These are phyloP conservation scores for Myripristis murdjan DNA, from an alignment of 2,797 vertebrate species.

Conservation along the genomic window DNA sequence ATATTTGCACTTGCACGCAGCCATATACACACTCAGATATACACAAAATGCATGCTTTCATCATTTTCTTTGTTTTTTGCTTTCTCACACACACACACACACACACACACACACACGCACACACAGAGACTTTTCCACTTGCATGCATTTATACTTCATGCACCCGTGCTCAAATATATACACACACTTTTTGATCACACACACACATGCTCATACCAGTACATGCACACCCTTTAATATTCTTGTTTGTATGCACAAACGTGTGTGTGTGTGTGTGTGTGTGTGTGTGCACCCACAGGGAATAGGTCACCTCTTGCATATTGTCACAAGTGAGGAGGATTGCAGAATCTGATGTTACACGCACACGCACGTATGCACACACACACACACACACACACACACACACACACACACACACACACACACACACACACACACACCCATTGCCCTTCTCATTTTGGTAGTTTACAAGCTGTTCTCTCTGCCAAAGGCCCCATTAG, in stretches of 20 bases:
- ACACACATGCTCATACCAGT: not conserved
- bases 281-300: not conserved
- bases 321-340: not conserved
- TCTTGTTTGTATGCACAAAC: slow-evolving; percentile 1
- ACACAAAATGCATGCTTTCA: slow-evolving; percentile 3
- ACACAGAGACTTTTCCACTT: slow-evolving; percentile 31
- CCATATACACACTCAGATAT: not conserved
- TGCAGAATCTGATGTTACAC: not conserved
- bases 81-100: not conserved
- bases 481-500: slow-evolving; percentile 59
- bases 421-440: not conserved
- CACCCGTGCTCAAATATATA: slow-evolving; percentile 22
- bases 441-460: not conserved
- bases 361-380: no score
- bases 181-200: not conserved
- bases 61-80: slow-evolving; percentile 6
- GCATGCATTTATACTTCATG: slow-evolving; percentile 55
- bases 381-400: not conserved
- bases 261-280: not conserved
- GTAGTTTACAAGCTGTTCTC: slow-evolving; percentile 33
- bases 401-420: not conserved
- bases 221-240: not conserved
- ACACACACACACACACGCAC: slow-evolving; percentile 37
- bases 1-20: not conserved
- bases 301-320: slow-evolving; percentile 5